Conservation (phyloP, 2,888 invertebrate genomes). For the Drosophila buzzatii region DNA sequence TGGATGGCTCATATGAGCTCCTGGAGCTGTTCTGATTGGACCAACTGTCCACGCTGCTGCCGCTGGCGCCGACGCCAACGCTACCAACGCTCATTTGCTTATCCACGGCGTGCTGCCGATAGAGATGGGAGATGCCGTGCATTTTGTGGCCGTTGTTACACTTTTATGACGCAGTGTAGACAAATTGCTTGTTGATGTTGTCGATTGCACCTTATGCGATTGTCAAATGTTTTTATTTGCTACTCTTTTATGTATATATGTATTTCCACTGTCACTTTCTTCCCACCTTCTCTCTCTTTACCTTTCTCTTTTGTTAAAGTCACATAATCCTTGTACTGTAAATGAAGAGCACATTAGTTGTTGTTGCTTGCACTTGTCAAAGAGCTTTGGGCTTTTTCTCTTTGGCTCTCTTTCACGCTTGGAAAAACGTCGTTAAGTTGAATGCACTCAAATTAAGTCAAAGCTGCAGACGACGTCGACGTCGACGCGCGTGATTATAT, state of each 20-base stretch:
- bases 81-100: slow-evolving; percentile 84
- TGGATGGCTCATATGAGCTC: slow-evolving; percentile 69
- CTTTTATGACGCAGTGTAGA: slow-evolving; percentile 66
- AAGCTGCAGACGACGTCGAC: slow-evolving; percentile 78
- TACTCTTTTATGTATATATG: not conserved
- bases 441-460: slow-evolving; percentile 85
- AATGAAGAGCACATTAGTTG: slow-evolving; percentile 54
- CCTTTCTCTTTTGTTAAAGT: slow-evolving; percentile 53
- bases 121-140: slow-evolving; percentile 85
- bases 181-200: slow-evolving; percentile 1
- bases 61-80: slow-evolving; percentile 33
- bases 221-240: slow-evolving; percentile 41
- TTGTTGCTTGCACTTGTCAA: slow-evolving; percentile 57
- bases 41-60: slow-evolving; percentile 59
- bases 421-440: slow-evolving; percentile 75
- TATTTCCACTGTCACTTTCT: slow-evolving; percentile 39
- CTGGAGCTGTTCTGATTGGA: slow-evolving; percentile 54
- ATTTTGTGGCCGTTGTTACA: slow-evolving; percentile 70
- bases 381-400: slow-evolving; percentile 57
- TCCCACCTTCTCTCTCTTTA: slow-evolving; percentile 24
- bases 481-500: slow-evolving; percentile 18
- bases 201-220: slow-evolving; percentile 38
- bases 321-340: slow-evolving; percentile 77
- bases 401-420: slow-evolving; percentile 41
- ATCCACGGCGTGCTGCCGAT: slow-evolving; percentile 85